Percentiles rank a stretch among this genome's conserved stretches.
These are phyloP conservation scores for Stylophora pistillata DNA, from an alignment of 64 coral and sea anemone species.

Conservation along the genomic window DNA sequence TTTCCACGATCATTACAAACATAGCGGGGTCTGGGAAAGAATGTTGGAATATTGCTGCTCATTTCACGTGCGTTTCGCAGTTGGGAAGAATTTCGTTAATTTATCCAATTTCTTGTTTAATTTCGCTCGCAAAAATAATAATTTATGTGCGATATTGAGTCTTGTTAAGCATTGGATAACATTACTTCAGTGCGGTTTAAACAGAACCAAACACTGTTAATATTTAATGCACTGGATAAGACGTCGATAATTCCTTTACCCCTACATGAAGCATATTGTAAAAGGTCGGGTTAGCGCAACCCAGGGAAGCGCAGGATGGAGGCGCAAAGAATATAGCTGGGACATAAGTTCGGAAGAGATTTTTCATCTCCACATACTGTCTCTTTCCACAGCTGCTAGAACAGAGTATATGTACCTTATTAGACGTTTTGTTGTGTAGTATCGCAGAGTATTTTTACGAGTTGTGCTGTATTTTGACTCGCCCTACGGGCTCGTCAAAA, in stretches of 20 bases:
- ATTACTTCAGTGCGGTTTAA: constrained; percentile 13
- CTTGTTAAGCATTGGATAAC: not conserved
- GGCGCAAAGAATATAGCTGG: too few relatives aligned
- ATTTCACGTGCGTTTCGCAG: not conserved
- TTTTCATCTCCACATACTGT: too few relatives aligned
- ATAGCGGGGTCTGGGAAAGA: constrained; percentile 79
- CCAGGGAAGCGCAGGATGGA: too few relatives aligned
- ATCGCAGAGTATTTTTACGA: too few relatives aligned
- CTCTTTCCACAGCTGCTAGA: too few relatives aligned
- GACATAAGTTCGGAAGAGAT: too few relatives aligned
- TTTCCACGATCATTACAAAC: constrained; percentile 87
- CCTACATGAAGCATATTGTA: not conserved
- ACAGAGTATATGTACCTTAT: too few relatives aligned
- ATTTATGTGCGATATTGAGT: not conserved
- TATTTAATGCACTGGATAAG: not conserved
- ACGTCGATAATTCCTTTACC: not conserved
- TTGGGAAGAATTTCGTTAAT: not conserved
- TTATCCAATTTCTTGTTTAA: not conserved
- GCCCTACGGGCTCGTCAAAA: too few relatives aligned
- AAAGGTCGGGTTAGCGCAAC: not conserved
- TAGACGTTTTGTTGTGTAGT: too few relatives aligned
- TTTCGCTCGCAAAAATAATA: not conserved
- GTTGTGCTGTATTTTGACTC: too few relatives aligned
- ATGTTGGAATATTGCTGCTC: not conserved
- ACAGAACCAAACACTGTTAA: constrained; percentile 12